These are phyloP conservation scores for Campoplex capitator DNA, from an alignment of 2,888 invertebrate species.

Conservation along the genomic window DNA sequence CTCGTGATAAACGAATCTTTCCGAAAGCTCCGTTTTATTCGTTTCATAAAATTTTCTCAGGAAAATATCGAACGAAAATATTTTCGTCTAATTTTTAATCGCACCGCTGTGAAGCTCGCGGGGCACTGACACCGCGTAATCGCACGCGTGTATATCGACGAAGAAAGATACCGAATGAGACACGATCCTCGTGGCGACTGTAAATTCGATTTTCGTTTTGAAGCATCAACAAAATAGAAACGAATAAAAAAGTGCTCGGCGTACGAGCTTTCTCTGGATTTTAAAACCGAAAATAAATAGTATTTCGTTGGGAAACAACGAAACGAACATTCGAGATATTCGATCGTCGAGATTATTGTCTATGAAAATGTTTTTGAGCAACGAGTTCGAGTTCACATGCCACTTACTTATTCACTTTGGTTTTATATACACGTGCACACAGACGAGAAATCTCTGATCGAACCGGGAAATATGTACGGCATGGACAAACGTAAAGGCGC, in stretches of 20 bases:
- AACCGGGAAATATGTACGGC: slow-evolving; percentile 12
- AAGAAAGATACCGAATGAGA: not conserved
- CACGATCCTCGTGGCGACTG: not conserved
- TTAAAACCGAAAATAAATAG: not conserved
- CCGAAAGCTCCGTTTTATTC: not conserved
- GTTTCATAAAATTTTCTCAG: not conserved
- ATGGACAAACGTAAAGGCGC: not conserved
- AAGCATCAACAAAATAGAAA: not conserved
- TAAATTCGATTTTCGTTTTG: not conserved
- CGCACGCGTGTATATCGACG: not conserved
- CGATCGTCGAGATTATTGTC: not conserved
- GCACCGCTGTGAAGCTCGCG: no score
- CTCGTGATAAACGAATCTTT: not conserved
- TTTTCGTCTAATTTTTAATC: not conserved
- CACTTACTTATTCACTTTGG: slow-evolving; percentile 16
- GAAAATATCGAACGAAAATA: not conserved
- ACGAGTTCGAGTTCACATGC: slow-evolving; percentile 19
- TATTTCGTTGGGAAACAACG: not conserved
- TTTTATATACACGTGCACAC: not conserved
- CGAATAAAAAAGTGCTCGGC: not conserved
- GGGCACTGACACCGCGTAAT: not conserved
- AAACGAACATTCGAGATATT: not conserved
- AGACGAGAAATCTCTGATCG: slow-evolving; percentile 19
- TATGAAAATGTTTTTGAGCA: not conserved
- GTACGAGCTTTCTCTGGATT: not conserved